Base-by-base conservation (phyloP, 2,797 vertebrate species). In the Geotria australis region DNA sequence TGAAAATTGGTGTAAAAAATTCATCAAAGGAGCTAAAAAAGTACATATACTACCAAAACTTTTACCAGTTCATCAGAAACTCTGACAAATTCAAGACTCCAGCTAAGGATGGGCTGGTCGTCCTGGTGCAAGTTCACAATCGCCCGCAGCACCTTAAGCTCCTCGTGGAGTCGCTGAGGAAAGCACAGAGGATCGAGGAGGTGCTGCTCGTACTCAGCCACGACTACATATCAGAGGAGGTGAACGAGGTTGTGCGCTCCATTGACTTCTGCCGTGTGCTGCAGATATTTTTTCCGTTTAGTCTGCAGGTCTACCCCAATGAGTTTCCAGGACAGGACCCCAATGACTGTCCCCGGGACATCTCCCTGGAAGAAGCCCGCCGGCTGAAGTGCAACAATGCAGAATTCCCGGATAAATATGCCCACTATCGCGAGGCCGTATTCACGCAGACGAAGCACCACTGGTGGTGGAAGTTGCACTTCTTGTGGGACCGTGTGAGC, bases 381-480 rank as follows among this genome's bases (percentile, higher is more conserved):
- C 69, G 68, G 64, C 68, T 62, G 48, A 67, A 69, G 57, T 80
- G 77, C 61, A 65, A 70, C 9, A 79, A 80, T 1, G 76, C 76
- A 0, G 60, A 69, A 11, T 73, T 74, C 65, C 76, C 75, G 0
- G 77, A 79, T 63, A 68, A 68, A 1, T 76, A 77, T 1, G 75
- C 74, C 2, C 77, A 79, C 61, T 79, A 79, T 67, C 62, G 76
- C 58, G 77, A 80, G 56, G 71, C 77, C 2, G 64, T 62, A 59
- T 70, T 79, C 58, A 75, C 75, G 1, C 75, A 77, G 46, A 69
- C 73, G 62, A 79, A 80, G 62, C 77, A 79, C 65, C 77, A 79
- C 68, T 79, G 77, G 77, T 77, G 73, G 74, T 79, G 78, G 76
- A 77, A 77, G 51, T 45, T 79, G 62, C 77, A 79, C 67, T 80